Evolutionary conservation across 2,113 vertebrate species (phyloP), one percentile per base, ranked within the genome.

Genomic region (Eulemur rufifrons): DNA sequence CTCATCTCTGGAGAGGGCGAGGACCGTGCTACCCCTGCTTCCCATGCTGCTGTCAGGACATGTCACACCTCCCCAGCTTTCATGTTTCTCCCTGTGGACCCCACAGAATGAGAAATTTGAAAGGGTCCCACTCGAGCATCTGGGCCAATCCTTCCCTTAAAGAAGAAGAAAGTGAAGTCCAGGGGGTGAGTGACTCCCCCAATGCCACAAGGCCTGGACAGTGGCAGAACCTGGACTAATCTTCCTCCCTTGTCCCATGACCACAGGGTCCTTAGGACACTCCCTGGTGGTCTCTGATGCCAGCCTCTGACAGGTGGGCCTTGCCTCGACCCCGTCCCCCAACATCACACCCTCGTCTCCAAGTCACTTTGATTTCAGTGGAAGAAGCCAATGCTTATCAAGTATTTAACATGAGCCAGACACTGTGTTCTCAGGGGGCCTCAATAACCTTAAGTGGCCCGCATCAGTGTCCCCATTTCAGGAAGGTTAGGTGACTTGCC

Each of bases 1-100:
- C 11, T 59, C 11, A 3, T 7, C 45, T 82, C 59, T 76, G 59
- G 29, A 66, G 2, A 1, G 15, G 39, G 25, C 0, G 1, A 59
- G 17, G n/a, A 64, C 20, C 39, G 3, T 39, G 42, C 42, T 54
- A 42, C 7, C 27, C 21, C 25, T 10, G 56, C n/a, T 78, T 56
- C 47, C 76, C 20, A 45, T 7, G 25, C 39, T 86, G 25, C 32
- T 14, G 5, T 63, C 11, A 25, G 82, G 66, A 39, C 17, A 17
- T 4, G 34, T 5, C 37, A 21, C 5, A 3, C 4, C 2, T 23
- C 21, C n/a, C 68, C 15, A 29, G 5, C 11, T 73, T 29, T 29
- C 23, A 15, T 63, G 25, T 45, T 85, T 27, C 12, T 54, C 63
- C 63, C n/a, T 39, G 15, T 13, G 32, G 34, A 4, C 39, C 27